Base-by-base conservation (phyloP, 1,140 invertebrate species). In the Caenorhabditis remanei region DNA sequence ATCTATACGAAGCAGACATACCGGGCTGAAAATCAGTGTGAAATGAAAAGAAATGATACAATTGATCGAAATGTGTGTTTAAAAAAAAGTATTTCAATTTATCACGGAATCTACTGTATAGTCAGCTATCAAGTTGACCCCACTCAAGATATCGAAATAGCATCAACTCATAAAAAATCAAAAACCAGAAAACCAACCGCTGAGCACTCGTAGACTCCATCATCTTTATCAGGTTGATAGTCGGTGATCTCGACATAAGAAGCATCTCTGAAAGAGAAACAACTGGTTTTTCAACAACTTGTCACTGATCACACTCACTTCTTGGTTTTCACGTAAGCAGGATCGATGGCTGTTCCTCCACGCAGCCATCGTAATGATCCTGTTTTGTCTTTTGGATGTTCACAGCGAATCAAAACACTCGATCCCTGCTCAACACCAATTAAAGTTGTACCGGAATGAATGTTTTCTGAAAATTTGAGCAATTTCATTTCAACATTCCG, bases 131-230 rank as follows among this genome's bases (percentile, higher is more conserved):
- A 2, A 32, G 32, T 32, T 32, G 32, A 32, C 32, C 32, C 32
- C 32, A 32, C 32, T 32, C 32, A 32, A 32, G 32, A 32, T 32
- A 32, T 32, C 32, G 32, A 32, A 32, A 32, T 32, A 32, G 32
- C 32, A 32, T 32, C 32, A 53, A 53, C 50, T 67, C 13, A 67
- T 9, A 67, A 40, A 56, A 84, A 61, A 46, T 58, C 21, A 67
- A 46, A 21, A 79, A 79, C 85, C 43, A 32, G 50, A 46, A 21
- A 79, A 79, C 85, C 43, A 32, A 85, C 85, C 53, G 63, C 63
- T 46, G 63, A 71, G 85, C 85, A 85, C 67, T 85, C 85, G 24
- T 85, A 85, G 4, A 75, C 65, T 75, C 85, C 85, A 43, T 65
- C 48, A 79, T 85, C 63, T 71, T 71, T 48, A 7, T 71, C 55